Percentiles rank a stretch among this genome's conserved stretches.
Evolutionary conservation across 2,888 invertebrate genomes (phyloP).

Genomic region (Xanthorhoe designata): DNA sequence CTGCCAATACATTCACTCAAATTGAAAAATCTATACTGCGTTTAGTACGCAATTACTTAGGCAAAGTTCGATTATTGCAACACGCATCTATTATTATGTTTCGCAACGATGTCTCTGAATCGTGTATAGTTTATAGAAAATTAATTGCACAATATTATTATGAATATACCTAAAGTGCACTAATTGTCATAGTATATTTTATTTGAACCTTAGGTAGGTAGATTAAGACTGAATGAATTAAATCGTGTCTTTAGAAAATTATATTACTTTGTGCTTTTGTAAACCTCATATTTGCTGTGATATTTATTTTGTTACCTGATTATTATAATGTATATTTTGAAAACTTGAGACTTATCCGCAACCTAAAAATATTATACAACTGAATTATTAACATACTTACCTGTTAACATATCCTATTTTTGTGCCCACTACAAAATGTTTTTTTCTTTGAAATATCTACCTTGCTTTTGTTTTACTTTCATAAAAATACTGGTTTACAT

Average conservation of each 20-base stretch:
- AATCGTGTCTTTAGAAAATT: constrained; percentile 61
- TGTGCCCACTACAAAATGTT: not conserved
- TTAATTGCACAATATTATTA: constrained; percentile 70
- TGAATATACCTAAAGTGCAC: constrained; percentile 72
- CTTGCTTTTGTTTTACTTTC: constrained; percentile 1
- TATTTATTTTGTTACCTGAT: constrained; percentile 50
- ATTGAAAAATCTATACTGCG: constrained; percentile 29
- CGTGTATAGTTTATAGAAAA: constrained; percentile 58
- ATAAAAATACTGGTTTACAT: constrained; percentile 46
- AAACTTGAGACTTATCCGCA: not conserved
- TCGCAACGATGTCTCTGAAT: constrained; percentile 53
- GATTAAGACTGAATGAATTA: constrained; percentile 79
- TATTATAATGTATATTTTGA: constrained; percentile 9
- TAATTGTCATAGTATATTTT: constrained; percentile 67
- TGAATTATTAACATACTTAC: not conserved
- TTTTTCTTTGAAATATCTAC: not conserved
- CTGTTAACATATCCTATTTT: not conserved
- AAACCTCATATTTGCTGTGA: constrained; percentile 75
- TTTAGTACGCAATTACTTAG: constrained; percentile 30
- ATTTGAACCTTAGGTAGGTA: constrained; percentile 67
- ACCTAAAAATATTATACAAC: not conserved
- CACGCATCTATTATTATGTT: constrained; percentile 4
- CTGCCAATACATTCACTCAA: constrained; percentile 29
- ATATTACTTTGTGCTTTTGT: constrained; percentile 62
- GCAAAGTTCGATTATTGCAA: constrained; percentile 14